Percentiles rank a stretch among this genome's conserved stretches.
phyloP scores from a whole-genome alignment of 2,113 vertebrate species.

The Malurus alboscapulatus region DNA sequence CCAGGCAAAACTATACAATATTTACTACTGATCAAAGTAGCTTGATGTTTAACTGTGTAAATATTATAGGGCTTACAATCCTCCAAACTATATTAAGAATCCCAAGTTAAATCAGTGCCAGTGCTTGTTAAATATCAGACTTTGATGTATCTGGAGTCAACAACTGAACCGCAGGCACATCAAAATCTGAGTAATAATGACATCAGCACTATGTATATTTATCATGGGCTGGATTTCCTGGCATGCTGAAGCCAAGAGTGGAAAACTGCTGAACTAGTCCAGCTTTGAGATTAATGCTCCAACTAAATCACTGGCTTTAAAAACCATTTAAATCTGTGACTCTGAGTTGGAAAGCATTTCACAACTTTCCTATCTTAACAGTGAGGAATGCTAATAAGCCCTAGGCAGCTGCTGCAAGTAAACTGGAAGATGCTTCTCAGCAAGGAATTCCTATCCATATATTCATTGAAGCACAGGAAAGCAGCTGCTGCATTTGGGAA shows the following conservation, averaged over 20 bases:
- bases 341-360: neutral
- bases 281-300: neutral
- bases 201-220: conserved; percentile 56
- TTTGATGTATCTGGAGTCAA: conserved; percentile 43
- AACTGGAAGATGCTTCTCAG: conserved; percentile 23
- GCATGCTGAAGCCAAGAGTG: neutral
- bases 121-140: conserved; percentile 56
- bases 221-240: conserved; percentile 45
- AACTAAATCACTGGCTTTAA: conserved; percentile 20
- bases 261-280: neutral
- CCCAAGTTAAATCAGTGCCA: neutral
- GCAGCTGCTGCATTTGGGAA: conserved; percentile 4
- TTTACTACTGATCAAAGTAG: neutral
- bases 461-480: conserved; percentile 11
- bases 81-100: neutral
- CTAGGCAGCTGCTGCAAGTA: conserved; percentile 23
- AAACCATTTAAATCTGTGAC: neutral
- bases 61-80: neutral
- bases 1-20: neutral
- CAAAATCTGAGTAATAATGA: conserved; percentile 19
- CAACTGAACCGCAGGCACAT: conserved; percentile 45
- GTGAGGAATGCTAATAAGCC: neutral
- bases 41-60: neutral
- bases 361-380: neutral
- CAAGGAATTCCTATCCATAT: conserved; percentile 11